phyloP scores from a whole-genome alignment of 2,888 invertebrate genomes.

The Drosophila buzzatii region DNA sequence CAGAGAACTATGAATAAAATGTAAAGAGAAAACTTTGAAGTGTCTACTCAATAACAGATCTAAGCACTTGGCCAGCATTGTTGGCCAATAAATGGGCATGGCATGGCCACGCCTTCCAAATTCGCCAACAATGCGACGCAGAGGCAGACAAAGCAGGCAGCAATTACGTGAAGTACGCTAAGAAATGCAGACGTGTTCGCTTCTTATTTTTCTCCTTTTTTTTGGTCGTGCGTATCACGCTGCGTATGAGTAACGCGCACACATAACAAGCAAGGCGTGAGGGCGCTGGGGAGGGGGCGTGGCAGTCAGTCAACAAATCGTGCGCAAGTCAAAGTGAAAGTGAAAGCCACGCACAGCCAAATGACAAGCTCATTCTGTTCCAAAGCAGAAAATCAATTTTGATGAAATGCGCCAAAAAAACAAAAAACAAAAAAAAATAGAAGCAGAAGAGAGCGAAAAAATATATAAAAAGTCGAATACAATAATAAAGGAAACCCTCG shows the following conservation, averaged over 20 bases:
- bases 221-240: constrained; percentile 21
- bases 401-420: constrained; percentile 56
- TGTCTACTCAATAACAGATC: not conserved
- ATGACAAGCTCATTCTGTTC: constrained; percentile 53
- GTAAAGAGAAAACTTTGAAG: constrained; percentile 41
- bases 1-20: constrained; percentile 53
- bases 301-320: constrained; percentile 40
- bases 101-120: constrained; percentile 33
- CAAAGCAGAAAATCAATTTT: constrained; percentile 73
- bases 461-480: constrained; percentile 10
- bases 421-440: constrained; percentile 16
- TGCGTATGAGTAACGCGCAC: constrained; percentile 66
- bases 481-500: constrained; percentile 14
- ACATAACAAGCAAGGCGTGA: constrained; percentile 7
- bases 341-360: constrained; percentile 50
- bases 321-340: constrained; percentile 49
- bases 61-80: constrained; percentile 12
- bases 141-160: constrained; percentile 41
- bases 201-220: not conserved
- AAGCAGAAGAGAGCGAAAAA: constrained; percentile 12
- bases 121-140: constrained; percentile 11
- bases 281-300: not conserved
- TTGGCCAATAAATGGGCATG: constrained; percentile 9
- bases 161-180: constrained; percentile 49
- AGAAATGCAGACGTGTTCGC: constrained; percentile 67